These are phyloP conservation scores for Zonitis immaculata DNA, from an alignment of 2,888 invertebrate species.

Conservation along the genomic window DNA sequence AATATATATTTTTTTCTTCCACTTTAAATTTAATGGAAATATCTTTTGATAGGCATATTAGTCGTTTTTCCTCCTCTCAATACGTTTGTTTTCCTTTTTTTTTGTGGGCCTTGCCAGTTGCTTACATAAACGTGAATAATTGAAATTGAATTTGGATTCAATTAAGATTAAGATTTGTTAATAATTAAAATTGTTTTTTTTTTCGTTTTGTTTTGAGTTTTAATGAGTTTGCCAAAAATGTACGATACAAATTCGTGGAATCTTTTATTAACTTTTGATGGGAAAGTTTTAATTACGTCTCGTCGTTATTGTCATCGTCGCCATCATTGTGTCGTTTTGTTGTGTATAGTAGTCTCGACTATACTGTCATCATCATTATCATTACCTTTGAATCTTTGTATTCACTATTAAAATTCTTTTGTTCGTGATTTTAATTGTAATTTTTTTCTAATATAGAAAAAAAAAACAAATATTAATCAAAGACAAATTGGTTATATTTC, in stretches of 20 bases:
- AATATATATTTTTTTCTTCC: too few relatives aligned
- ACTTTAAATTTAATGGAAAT: too few relatives aligned
- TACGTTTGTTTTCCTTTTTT: too few relatives aligned
- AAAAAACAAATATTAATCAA: too few relatives aligned
- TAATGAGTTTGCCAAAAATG: background rate
- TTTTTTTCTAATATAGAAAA: too few relatives aligned
- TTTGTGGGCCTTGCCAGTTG: too few relatives aligned
- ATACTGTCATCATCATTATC: background rate
- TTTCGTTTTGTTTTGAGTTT: background rate
- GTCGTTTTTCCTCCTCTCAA: too few relatives aligned
- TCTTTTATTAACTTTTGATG: constrained; percentile 17
- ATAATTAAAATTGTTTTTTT: background rate
- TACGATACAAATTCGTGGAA: constrained; percentile 1
- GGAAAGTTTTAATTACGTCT: constrained; percentile 18
- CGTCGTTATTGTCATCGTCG: background rate
- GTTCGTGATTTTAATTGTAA: background rate
- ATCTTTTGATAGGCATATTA: too few relatives aligned
- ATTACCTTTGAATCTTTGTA: background rate
- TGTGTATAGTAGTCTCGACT: background rate
- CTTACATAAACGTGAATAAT: too few relatives aligned
- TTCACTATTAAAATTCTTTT: background rate
- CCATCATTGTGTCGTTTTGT: background rate
- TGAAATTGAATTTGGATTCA: too few relatives aligned
- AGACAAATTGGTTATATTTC: too few relatives aligned
- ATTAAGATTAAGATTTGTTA: background rate